Evolutionary conservation across 2,113 vertebrate species (phyloP).

Genomic region (Dryoscopus gambensis): DNA sequence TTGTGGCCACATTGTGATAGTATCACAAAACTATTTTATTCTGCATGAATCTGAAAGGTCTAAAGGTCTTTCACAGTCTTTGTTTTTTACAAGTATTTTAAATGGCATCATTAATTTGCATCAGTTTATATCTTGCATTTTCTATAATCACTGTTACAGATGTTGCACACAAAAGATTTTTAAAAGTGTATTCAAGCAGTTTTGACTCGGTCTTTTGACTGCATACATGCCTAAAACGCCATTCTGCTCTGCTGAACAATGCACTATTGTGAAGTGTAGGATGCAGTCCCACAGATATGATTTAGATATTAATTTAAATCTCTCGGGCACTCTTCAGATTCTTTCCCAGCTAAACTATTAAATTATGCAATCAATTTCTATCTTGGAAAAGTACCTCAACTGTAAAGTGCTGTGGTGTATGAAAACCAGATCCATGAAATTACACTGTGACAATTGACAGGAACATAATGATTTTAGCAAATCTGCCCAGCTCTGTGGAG

Average conservation of each 20-base stretch:
- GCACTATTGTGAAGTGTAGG: neutral
- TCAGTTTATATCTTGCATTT: neutral
- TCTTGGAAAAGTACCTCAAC: constrained; percentile 42
- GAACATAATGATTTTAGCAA: constrained; percentile 46
- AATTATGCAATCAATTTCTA: constrained; percentile 57
- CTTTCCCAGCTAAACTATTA: constrained; percentile 50
- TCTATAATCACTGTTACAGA: neutral
- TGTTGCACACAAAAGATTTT: neutral
- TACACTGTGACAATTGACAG: constrained; percentile 30
- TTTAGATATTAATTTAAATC: constrained; percentile 54
- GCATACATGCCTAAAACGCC: neutral
- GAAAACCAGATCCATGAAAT: constrained; percentile 64
- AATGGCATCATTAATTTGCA: neutral
- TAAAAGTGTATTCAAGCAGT: neutral
- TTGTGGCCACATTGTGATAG: neutral
- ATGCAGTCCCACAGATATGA: constrained; percentile 41
- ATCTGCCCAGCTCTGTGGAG: neutral
- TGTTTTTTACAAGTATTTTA: neutral
- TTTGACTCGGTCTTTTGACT: constrained; percentile 6
- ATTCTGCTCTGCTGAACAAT: constrained; percentile 34
- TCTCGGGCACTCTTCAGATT: neutral
- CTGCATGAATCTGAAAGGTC: neutral
- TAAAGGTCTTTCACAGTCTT: neutral
- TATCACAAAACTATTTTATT: neutral
- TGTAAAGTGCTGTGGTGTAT: constrained; percentile 52